These are phyloP conservation scores for Zosterops hypoxanthus DNA, from an alignment of 2,113 vertebrate species.

Conservation along the genomic window DNA sequence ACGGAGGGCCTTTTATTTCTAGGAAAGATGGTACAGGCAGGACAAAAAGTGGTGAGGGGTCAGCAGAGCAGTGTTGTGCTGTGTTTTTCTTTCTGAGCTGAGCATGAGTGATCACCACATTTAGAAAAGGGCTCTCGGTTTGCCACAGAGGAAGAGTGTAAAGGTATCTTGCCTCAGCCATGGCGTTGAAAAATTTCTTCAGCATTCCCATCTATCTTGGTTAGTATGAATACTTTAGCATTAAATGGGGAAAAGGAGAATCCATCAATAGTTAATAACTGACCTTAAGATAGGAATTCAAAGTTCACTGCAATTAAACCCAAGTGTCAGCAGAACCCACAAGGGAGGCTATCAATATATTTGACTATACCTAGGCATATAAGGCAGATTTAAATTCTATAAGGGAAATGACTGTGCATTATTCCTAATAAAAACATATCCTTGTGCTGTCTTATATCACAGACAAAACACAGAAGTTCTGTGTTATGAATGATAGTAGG, in stretches of 20 bases:
- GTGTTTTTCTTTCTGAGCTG: constrained; percentile 1
- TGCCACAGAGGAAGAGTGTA: constrained; percentile 53
- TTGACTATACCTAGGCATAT: constrained; percentile 69
- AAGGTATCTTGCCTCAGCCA: constrained; percentile 59
- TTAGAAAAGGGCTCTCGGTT: constrained; percentile 50
- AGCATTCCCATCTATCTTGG: constrained; percentile 74
- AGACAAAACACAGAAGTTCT: constrained; percentile 61
- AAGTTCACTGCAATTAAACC: constrained; percentile 83
- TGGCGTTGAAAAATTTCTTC: constrained; percentile 73
- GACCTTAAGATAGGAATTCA: constrained; percentile 84
- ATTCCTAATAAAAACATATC: constrained; percentile 72
- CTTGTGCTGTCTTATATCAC: constrained; percentile 34
- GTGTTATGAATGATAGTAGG: constrained; percentile 33
- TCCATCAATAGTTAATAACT: constrained; percentile 85
- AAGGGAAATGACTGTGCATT: constrained; percentile 54
- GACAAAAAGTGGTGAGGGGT: neutral
- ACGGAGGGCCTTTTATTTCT: constrained; percentile 20
- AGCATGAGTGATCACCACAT: constrained; percentile 67
- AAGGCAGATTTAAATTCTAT: constrained; percentile 69
- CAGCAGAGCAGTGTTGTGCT: neutral
- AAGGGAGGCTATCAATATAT: constrained; percentile 76
- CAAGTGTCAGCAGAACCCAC: constrained; percentile 77
- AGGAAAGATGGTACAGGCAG: neutral
- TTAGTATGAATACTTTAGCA: constrained; percentile 82
- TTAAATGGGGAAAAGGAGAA: constrained; percentile 81